Percentiles rank a stretch among this genome's conserved stretches.
Evolutionary conservation across 2,888 invertebrate species (phyloP).

Genomic region (Balanococcus diminutus): DNA sequence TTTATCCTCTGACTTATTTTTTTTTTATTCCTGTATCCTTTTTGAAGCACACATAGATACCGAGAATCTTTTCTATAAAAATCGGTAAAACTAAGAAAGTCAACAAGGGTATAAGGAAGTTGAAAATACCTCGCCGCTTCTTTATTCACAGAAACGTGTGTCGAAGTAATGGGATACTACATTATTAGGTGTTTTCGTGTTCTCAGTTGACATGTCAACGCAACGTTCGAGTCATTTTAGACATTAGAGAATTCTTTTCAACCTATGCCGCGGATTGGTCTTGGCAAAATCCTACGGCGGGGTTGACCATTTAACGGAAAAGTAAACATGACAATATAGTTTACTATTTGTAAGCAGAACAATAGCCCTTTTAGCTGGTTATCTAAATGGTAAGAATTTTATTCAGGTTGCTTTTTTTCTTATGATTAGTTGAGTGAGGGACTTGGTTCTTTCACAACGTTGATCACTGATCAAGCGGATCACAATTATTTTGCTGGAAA

Average conservation of each 20-base stretch:
- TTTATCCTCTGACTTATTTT: constrained; percentile 6
- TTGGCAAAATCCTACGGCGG: neutral
- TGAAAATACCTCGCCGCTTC: neutral
- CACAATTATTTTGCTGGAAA: no score
- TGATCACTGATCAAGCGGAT: no score
- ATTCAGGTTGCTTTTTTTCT: neutral
- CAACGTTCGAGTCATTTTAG: neutral
- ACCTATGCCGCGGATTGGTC: neutral
- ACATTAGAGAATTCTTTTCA: neutral
- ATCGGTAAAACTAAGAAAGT: neutral
- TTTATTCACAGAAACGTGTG: neutral
- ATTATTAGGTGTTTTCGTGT: neutral
- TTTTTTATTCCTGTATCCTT: neutral
- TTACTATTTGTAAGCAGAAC: neutral
- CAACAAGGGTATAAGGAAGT: neutral
- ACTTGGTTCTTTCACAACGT: no score
- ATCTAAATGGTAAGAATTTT: neutral
- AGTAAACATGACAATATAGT: constrained; percentile 7
- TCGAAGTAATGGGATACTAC: neutral
- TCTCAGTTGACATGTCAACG: neutral
- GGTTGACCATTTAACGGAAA: neutral
- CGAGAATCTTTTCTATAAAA: neutral
- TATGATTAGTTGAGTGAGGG: neutral
- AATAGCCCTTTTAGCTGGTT: neutral
- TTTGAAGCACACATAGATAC: neutral